Evolutionary conservation across 23 tunicate genomes (phyloP).

Genomic region (Ciona savignyi): DNA sequence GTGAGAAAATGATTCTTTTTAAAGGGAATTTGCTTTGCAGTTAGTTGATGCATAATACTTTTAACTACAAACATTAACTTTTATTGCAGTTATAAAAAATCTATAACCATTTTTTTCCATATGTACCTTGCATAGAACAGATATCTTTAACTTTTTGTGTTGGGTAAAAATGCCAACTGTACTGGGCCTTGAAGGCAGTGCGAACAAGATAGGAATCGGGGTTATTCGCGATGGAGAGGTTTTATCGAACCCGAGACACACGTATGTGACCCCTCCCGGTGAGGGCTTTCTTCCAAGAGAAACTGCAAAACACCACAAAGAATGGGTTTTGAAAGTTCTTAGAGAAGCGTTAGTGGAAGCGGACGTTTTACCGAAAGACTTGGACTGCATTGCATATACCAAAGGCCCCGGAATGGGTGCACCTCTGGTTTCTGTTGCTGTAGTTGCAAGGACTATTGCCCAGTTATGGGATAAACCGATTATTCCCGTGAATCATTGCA

Average conservation of each 20-base stretch:
- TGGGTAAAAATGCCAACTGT: constrained; percentile 28
- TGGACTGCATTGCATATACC: constrained; percentile 82
- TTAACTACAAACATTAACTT: too few relatives aligned
- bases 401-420: constrained; percentile 99
- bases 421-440: constrained; percentile 89
- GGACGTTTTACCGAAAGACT: constrained; percentile 33
- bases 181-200: constrained; percentile 95
- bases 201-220: constrained; percentile 97
- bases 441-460: constrained; percentile 91
- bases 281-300: constrained; percentile 92
- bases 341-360: constrained; percentile 80
- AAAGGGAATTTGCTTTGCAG: too few relatives aligned
- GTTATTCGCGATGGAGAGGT: constrained; percentile 88
- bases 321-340: constrained; percentile 45
- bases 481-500: constrained; percentile 95
- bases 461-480: constrained; percentile 95
- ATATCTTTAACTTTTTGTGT: too few relatives aligned
- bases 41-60: too few relatives aligned
- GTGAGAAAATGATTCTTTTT: too few relatives aligned
- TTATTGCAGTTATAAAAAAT: too few relatives aligned
- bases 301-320: constrained; percentile 84
- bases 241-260: constrained; percentile 87
- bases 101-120: too few relatives aligned
- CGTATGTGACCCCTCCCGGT: constrained; percentile 90
- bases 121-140: too few relatives aligned